These are phyloP conservation scores for Patagioenas fasciata DNA, from an alignment of 2,113 vertebrate genomes.

Conservation along the genomic window DNA sequence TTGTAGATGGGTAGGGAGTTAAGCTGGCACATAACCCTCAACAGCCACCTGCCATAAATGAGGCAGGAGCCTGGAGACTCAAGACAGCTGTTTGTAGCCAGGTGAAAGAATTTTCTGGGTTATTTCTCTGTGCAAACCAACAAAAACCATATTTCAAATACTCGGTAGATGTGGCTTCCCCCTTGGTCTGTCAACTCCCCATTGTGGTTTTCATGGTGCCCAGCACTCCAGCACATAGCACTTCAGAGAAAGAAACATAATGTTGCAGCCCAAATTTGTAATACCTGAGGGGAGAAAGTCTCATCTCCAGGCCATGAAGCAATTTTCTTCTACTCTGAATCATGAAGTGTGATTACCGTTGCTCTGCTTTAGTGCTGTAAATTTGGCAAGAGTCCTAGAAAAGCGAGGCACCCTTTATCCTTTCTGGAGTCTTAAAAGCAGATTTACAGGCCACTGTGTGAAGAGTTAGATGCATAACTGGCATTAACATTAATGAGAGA, in stretches of 20 bases:
- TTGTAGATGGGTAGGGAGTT: neutral
- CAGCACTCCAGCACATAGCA: neutral
- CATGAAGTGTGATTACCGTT: neutral
- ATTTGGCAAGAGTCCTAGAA: neutral
- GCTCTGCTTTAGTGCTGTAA: neutral
- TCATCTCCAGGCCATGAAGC: neutral
- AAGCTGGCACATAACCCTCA: neutral
- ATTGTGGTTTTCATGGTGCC: neutral
- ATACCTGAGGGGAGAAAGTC: neutral
- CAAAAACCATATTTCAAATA: neutral
- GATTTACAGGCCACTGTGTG: constrained; percentile 3
- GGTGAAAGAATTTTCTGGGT: neutral
- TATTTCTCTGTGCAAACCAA: neutral
- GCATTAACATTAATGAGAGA: constrained; percentile 60
- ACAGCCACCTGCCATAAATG: neutral
- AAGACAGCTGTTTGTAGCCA: neutral
- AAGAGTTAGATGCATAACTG: constrained; percentile 53
- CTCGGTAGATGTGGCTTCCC: neutral
- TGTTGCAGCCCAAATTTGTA: neutral
- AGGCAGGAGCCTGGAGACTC: neutral
- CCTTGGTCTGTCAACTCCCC: neutral
- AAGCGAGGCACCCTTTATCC: neutral
- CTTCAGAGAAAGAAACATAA: neutral
- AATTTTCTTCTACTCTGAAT: constrained; percentile 4
- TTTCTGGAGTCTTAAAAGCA: neutral